phyloP scores from a whole-genome alignment of 2,797 vertebrate species.

The Clangula hyemalis region DNA sequence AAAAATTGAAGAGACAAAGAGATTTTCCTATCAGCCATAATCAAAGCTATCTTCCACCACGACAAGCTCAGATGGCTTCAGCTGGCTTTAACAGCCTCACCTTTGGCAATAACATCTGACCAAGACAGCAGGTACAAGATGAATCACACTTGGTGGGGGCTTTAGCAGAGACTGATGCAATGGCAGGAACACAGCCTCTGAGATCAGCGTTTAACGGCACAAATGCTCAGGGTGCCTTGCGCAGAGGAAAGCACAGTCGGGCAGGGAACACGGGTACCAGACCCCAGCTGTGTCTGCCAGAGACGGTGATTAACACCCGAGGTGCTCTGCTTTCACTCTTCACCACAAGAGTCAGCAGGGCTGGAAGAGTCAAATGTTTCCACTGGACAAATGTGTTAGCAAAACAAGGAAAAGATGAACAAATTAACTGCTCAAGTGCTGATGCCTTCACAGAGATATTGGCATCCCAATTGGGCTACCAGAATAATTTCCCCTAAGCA shows the following conservation, averaged over 20 bases:
- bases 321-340: neutral
- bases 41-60: neutral
- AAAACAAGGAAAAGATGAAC: neutral
- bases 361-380: neutral
- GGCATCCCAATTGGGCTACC: neutral
- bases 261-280: neutral
- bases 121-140: neutral
- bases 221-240: neutral
- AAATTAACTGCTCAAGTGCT: neutral
- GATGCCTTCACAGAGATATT: neutral
- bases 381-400: neutral
- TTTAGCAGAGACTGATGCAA: neutral
- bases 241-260: neutral
- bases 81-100: neutral
- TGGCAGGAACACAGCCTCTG: neutral
- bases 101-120: neutral
- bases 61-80: neutral
- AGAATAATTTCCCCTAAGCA: neutral
- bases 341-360: neutral
- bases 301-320: neutral
- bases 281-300: neutral
- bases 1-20: neutral
- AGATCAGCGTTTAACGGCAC: neutral
- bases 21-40: neutral
- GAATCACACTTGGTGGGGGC: neutral